phyloP scores from a whole-genome alignment of 2,797 vertebrate genomes.

The Saxicola maurus region DNA sequence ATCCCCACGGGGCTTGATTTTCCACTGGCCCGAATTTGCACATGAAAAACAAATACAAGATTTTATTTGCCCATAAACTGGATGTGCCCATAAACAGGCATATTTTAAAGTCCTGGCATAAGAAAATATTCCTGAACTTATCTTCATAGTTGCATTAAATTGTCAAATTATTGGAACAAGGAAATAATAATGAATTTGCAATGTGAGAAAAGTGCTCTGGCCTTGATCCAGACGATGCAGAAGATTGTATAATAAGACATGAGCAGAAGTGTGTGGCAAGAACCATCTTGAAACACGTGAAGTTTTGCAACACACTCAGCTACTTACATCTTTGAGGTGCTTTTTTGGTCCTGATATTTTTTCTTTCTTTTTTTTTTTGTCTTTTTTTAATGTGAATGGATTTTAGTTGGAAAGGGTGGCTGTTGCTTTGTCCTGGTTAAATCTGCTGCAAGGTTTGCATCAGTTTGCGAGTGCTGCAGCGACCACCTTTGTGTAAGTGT shows the following conservation, averaged over 20 bases:
- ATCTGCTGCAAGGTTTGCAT: background rate
- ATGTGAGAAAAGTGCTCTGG: background rate
- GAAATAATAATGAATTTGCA: background rate
- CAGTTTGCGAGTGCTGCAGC: background rate
- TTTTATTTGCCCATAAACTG: conserved; percentile 6
- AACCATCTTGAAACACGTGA: background rate
- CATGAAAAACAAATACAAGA: background rate
- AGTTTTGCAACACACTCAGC: background rate
- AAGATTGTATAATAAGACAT: background rate
- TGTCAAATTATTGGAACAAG: background rate
- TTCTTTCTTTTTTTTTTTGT: accelerated
- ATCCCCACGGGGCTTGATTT: conserved; percentile 26
- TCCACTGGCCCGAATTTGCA: conserved; percentile 6
- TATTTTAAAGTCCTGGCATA: background rate
- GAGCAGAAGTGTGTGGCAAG: background rate
- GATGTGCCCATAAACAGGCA: background rate
- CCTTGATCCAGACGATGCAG: background rate
- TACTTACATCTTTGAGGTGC: background rate
- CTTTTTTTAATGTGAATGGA: background rate
- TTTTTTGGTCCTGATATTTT: background rate
- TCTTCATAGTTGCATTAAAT: background rate
- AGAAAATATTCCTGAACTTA: background rate
- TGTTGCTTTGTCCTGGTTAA: background rate
- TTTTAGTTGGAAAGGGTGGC: background rate
- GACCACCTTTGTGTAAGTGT: background rate